Evolutionary conservation across 2,113 vertebrate genomes (phyloP).

Genomic region (Coreoperca whiteheadi): DNA sequence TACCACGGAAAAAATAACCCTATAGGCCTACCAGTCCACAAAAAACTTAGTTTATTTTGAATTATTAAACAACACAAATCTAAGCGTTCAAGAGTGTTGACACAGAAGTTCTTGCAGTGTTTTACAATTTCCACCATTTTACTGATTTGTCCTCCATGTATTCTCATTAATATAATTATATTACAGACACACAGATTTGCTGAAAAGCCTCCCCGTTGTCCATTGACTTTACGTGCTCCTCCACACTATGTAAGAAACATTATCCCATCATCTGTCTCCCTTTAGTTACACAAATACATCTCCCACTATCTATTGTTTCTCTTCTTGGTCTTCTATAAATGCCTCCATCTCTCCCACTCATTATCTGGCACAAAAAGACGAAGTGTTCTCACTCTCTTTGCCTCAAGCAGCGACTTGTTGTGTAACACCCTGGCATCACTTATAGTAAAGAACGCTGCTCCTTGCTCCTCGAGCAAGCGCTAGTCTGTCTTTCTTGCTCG

Average conservation of each 20-base stretch:
- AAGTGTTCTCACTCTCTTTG: constrained; percentile 37
- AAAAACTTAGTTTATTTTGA: background rate
- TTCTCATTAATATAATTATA: background rate
- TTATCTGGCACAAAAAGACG: constrained; percentile 55
- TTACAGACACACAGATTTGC: background rate
- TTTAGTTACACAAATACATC: constrained; percentile 66
- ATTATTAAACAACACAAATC: background rate
- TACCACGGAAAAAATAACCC: background rate
- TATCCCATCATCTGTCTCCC: constrained; percentile 38
- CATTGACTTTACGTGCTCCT: constrained; percentile 27
- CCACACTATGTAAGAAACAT: constrained; percentile 23
- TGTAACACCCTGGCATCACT: constrained; percentile 67
- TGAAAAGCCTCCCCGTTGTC: constrained; percentile 5
- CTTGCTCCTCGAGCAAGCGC: constrained; percentile 36
- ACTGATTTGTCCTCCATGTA: constrained; percentile 7
- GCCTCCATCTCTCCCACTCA: constrained; percentile 70
- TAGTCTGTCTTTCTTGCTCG: constrained; percentile 23
- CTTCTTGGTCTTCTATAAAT: constrained; percentile 58
- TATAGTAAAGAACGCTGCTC: constrained; percentile 59
- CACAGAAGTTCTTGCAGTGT: background rate
- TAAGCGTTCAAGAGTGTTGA: background rate
- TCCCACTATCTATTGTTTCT: constrained; percentile 56
- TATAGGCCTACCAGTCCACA: background rate
- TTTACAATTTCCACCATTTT: background rate
- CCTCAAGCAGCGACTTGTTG: constrained; percentile 67